Base-by-base conservation (phyloP, 2,888 invertebrate genomes). In the Sericinus montela region DNA sequence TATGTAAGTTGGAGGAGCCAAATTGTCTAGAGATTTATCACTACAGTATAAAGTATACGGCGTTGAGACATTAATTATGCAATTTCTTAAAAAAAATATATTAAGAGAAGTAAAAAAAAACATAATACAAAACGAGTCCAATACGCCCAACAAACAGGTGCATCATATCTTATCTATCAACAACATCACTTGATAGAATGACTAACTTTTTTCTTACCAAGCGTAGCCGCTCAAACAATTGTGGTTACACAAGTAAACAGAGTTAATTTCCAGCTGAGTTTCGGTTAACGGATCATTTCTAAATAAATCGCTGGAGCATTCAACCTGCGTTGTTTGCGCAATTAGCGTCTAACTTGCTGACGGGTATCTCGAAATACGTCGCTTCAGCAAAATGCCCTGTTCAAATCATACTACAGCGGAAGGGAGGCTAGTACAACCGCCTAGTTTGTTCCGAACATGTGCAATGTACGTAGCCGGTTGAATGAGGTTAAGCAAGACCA, bases 321-420 rank as follows among this genome's bases (percentile, higher is more conserved):
- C 52, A 51, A 55, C 54, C 45, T 46, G 53, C 53, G 35, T 53
- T 57, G 67, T 74, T 75, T 69, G 63, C 58, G 59, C 72, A 75
- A 74, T 75, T 73, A 73, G 60, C 57, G 61, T 57, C 62, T 65
- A 43, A 43, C 44, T 45, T 23, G 44, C 47, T 14, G 16, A 32
- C 32, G 32, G 15, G 15, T 29, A 25, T 62, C 52, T 50, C 57
- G 60, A 52, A 56, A 60, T 67, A 61, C 63, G 64, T 58, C 59
- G 55, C 60, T 58, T 69, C 67, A 67, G 64, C 60, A 53, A 57
- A 62, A 53, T 61, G 56, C 58, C 67, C 60, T 63, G 62, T 56
- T 61, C 59, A 63, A 63, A 67, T 68, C 63, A 66, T 40, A 47
- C 47, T 19, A n/a, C 32, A 14, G 32, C 11, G 32, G 32, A 32